A percentile compares a stretch with the other conserved stretches of the same genome.
These are phyloP conservation scores for Takifugu bimaculatus DNA, from an alignment of 2,113 vertebrate genomes.

Conservation along the genomic window DNA sequence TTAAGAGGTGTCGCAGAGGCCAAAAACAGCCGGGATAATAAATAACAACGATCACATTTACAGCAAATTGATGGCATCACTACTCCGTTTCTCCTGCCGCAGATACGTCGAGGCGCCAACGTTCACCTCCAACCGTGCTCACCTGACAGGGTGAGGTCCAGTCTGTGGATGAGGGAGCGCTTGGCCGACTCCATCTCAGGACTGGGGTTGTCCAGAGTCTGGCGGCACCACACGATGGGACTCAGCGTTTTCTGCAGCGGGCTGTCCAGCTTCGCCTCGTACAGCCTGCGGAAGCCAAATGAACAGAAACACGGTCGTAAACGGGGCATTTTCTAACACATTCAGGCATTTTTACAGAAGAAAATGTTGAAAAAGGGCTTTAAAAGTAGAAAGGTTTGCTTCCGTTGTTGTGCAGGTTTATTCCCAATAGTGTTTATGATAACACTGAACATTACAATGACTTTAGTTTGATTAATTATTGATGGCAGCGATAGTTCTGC, in stretches of 20 bases:
- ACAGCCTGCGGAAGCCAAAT: slow-evolving; percentile 78
- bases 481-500: no score
- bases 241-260: slow-evolving; percentile 88
- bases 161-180: slow-evolving; percentile 91
- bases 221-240: slow-evolving; percentile 94
- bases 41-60: neutral
- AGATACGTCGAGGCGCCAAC: neutral
- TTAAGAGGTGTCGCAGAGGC: neutral
- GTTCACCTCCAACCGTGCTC: slow-evolving; percentile 11
- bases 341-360: no score
- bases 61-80: neutral
- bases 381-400: no score
- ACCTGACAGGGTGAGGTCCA: slow-evolving; percentile 97
- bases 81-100: neutral
- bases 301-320: neutral
- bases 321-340: no score
- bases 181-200: slow-evolving; percentile 97
- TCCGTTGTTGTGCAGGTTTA: no score
- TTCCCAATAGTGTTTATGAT: no score
- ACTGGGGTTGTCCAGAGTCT: slow-evolving; percentile 92
- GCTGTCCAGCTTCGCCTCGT: slow-evolving; percentile 89
- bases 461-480: no score
- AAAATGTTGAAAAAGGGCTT: no score
- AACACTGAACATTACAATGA: no score
- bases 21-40: neutral